Conservation (phyloP, 1,140 invertebrate genomes). For the Saxidomus purpurata region DNA sequence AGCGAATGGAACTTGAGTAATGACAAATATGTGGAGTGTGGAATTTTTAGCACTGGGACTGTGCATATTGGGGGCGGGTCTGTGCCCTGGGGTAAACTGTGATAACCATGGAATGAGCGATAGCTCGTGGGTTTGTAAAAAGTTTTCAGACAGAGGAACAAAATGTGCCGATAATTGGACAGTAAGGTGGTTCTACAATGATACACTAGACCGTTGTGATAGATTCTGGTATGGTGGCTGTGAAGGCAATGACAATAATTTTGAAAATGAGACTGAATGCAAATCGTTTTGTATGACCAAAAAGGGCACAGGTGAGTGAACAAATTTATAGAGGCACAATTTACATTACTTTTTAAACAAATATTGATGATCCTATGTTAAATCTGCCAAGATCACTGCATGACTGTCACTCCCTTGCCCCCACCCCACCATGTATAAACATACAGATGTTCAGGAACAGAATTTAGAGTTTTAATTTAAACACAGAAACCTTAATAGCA, state of each 20-base stretch:
- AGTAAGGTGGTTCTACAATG: slow-evolving; percentile 75
- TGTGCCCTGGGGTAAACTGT: neutral
- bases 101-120: slow-evolving; percentile 34
- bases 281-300: slow-evolving; percentile 5
- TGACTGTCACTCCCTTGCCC: no score
- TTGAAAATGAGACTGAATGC: slow-evolving; percentile 86
- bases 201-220: slow-evolving; percentile 67
- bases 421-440: no score
- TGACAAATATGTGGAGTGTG: neutral
- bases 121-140: slow-evolving; percentile 22
- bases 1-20: neutral
- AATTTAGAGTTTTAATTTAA: no score
- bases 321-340: no score
- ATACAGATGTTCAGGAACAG: no score
- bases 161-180: slow-evolving; percentile 37
- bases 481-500: no score
- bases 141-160: slow-evolving; percentile 2
- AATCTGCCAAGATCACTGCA: no score
- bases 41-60: neutral
- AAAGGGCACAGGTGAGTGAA: slow-evolving; percentile 46
- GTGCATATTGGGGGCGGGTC: neutral
- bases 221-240: slow-evolving; percentile 81
- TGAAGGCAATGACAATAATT: slow-evolving; percentile 81
- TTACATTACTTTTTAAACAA: no score
- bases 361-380: no score